Percentiles rank a stretch among this genome's conserved stretches.
Conservation (phyloP, 2,888 invertebrate species). For the Augiades crinisus region DNA sequence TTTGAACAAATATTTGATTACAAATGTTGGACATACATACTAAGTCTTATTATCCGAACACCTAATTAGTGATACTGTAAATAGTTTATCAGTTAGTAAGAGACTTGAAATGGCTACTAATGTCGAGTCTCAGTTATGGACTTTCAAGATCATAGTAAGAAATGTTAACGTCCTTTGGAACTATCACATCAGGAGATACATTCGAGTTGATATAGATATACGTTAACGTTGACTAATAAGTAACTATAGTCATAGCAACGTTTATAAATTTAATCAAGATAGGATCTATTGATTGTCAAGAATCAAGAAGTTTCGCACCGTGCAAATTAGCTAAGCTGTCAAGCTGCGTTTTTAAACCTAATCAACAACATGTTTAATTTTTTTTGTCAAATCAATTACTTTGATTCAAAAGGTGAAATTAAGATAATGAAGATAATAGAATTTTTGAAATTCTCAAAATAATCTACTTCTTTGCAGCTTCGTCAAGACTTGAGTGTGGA, state of each 20-base stretch:
- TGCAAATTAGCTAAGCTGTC: slow-evolving; percentile 26
- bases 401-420: neutral
- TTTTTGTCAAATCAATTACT: neutral
- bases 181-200: slow-evolving; percentile 7
- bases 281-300: slow-evolving; percentile 3
- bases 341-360: slow-evolving; percentile 24
- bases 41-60: slow-evolving; percentile 22
- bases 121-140: slow-evolving; percentile 22
- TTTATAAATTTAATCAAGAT: neutral
- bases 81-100: slow-evolving; percentile 22
- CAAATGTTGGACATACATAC: slow-evolving; percentile 29
- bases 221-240: slow-evolving; percentile 1
- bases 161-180: slow-evolving; percentile 6
- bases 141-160: slow-evolving; percentile 12
- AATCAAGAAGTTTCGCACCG: slow-evolving; percentile 11
- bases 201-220: slow-evolving; percentile 3
- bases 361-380: slow-evolving; percentile 3
- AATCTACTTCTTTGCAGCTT: slow-evolving; percentile 56
- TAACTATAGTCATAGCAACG: neutral
- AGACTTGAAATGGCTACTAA: slow-evolving; percentile 22
- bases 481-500: slow-evolving; percentile 64
- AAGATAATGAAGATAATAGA: slow-evolving; percentile 5
- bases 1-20: slow-evolving; percentile 30
- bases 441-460: slow-evolving; percentile 24
- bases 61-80: slow-evolving; percentile 26